Conservation (phyloP, 2,888 invertebrate species). For the Clivina fossor region DNA sequence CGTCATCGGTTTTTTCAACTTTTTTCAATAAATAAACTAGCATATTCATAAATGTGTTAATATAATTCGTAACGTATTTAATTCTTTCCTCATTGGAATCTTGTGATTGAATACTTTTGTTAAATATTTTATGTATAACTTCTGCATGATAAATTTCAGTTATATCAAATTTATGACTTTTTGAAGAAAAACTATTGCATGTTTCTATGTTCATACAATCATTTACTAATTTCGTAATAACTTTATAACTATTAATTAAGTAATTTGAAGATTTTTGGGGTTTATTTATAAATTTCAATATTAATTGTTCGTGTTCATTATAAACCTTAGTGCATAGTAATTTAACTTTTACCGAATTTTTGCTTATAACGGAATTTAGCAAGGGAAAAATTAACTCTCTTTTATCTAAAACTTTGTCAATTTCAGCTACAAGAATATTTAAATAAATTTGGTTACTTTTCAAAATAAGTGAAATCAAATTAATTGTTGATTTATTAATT, state of each 20-base stretch:
- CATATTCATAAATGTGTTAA: constrained; percentile 60
- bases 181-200: constrained; percentile 59
- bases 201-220: constrained; percentile 62
- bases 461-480: constrained; percentile 61
- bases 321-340: constrained; percentile 59
- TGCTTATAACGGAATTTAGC: constrained; percentile 55
- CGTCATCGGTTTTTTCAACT: constrained; percentile 39
- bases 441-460: constrained; percentile 57
- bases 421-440: constrained; percentile 55
- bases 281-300: constrained; percentile 66
- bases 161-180: constrained; percentile 65
- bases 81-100: constrained; percentile 49
- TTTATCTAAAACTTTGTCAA: constrained; percentile 57
- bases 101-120: constrained; percentile 53
- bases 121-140: constrained; percentile 59
- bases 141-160: constrained; percentile 61
- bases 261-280: constrained; percentile 70
- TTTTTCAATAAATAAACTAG: constrained; percentile 57
- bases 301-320: constrained; percentile 62
- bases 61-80: constrained; percentile 57
- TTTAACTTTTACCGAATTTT: constrained; percentile 54
- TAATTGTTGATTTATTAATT: constrained; percentile 60
- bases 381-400: constrained; percentile 67
- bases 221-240: constrained; percentile 62
- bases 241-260: constrained; percentile 61